Base-by-base conservation (phyloP, 2,113 vertebrate genomes). In the Sebastes fasciatus region DNA sequence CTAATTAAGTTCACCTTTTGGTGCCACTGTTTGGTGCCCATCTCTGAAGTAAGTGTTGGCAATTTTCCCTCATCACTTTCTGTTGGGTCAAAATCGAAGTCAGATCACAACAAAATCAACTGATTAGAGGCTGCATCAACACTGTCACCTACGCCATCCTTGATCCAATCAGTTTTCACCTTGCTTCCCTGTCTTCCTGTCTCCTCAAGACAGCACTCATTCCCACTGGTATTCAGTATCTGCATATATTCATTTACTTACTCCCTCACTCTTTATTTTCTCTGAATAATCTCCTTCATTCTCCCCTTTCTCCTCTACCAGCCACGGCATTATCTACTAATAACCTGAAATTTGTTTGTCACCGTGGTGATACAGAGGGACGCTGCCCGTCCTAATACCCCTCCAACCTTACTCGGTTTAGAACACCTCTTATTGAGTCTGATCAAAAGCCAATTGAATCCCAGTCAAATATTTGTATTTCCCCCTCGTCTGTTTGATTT, bases 391-490 rank as follows among this genome's bases (percentile, higher is more conserved):
- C 81, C 9, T 54, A 42, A 54, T 54, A 69, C 26, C 16, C 49
- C 9, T n/a, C 49, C 74, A 82, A 77, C 73, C 74, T 79, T 67
- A 68, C 80, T 81, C 73, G 72, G 74, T 83, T 89, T 82, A 84
- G 88, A 92, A 90, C 79, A 84, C 81, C 72, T 84, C 82, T 85
- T 88, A 91, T 84, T 83, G 88, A 84, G 83, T 74, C 74, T 91
- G 91, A 94, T 94, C 87, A 91, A 87, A 92, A 93, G 89, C 74
- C 90, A 90, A 92, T 92, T 86, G 90, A 91, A 93, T 91, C 81
- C 72, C 77, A 82, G 89, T 91, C 87, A 92, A 94, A 94, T 92
- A 90, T 94, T 92, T 93, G 88, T 91, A 93, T 93, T 94, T 90
- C 82, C 84, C 82, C 79, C 86, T 91, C 81, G 87, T 90, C 89